A percentile compares a stretch with the other conserved stretches of the same genome.
These are phyloP conservation scores for Zaprionus tsacasi DNA, from an alignment of 1,140 invertebrate species.

Conservation along the genomic window DNA sequence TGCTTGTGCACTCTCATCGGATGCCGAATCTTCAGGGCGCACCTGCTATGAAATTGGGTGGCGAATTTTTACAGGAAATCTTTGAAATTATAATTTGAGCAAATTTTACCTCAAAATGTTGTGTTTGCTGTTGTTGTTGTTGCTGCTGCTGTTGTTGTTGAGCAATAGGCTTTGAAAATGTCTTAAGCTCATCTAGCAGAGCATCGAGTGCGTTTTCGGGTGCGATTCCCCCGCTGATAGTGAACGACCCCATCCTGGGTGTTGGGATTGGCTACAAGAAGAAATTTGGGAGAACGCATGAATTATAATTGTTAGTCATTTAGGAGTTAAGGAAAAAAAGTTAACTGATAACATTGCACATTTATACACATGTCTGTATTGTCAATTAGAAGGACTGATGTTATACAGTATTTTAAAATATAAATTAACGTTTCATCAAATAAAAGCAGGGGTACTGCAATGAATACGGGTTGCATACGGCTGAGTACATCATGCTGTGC, in stretches of 20 bases:
- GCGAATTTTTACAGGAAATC: neutral
- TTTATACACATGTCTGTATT: conserved; percentile 58
- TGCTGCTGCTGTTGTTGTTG: conserved; percentile 69
- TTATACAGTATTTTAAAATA: conserved; percentile 16
- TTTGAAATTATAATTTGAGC: neutral
- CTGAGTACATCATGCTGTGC: conserved; percentile 35
- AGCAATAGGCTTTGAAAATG: conserved; percentile 89
- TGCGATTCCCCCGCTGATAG: conserved; percentile 88
- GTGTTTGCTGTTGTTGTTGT: conserved; percentile 49
- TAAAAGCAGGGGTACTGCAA: conserved; percentile 14
- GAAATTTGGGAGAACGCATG: conserved; percentile 45
- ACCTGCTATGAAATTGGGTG: conserved; percentile 28
- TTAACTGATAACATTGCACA: conserved; percentile 27
- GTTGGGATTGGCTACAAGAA: conserved; percentile 84
- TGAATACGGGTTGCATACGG: conserved; percentile 28
- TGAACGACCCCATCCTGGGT: conserved; percentile 87
- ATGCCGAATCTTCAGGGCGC: conserved; percentile 83
- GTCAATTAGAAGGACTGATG: conserved; percentile 25
- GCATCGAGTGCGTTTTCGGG: conserved; percentile 97
- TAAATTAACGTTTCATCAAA: conserved; percentile 26
- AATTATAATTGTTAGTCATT: conserved; percentile 9
- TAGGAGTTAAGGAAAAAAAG: conserved; percentile 4
- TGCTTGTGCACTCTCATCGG: conserved; percentile 83
- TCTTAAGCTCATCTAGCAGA: conserved; percentile 96
- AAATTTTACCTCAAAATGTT: conserved; percentile 63